Base-by-base conservation (phyloP, 2,888 invertebrate genomes). In the Dynastes grantii region DNA sequence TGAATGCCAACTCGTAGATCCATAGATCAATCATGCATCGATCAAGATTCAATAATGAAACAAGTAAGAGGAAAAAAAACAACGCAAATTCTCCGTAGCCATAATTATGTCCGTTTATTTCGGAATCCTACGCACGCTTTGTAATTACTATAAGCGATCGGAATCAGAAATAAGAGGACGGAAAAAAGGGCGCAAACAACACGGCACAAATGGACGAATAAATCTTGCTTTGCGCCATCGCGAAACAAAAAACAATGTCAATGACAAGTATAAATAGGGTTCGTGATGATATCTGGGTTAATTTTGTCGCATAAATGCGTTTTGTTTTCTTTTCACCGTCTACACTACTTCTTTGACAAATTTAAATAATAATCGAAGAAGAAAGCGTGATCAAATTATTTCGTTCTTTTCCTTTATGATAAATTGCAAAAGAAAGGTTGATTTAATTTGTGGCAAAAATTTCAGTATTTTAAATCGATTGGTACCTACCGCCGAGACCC, bases 61-160 rank as follows among this genome's bases (percentile, higher is more conserved):
- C 61, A 49, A 63, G 45, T 37, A 78, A 76, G 76, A 76, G 40
- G 40, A 78, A 78, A 55, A 71, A 71, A 9, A 75, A 75, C 65
- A 67, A 64, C 65, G 51, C 53, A 27, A 87, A 88, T 83, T 49
- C 73, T 55, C 79, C 81, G 83, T 32, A 29, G 82, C 84, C 83
- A 84, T 87, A 87, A 87, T 87, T 87, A 85, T 84, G 84, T 84
- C 84, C 84, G 85, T 85, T 88, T 86, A 87, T 87, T 87, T 87
- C 85, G 88, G 87, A 87, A 88, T 87, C 86, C 87, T 85, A 87
- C 87, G 86, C 87, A 87, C 86, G 87, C 88, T 87, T 88, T 87
- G 87, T 87, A 87, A 88, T 88, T 88, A 88, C 86, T 85, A 84
- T 87, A 87, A 88, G 87, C 85, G 87, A 85, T 86, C 85, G 40